Evolutionary conservation across 2,113 vertebrate species (phyloP), one percentile per base, ranked within the genome.

Genomic region (Cranoglanis bouderius): DNA sequence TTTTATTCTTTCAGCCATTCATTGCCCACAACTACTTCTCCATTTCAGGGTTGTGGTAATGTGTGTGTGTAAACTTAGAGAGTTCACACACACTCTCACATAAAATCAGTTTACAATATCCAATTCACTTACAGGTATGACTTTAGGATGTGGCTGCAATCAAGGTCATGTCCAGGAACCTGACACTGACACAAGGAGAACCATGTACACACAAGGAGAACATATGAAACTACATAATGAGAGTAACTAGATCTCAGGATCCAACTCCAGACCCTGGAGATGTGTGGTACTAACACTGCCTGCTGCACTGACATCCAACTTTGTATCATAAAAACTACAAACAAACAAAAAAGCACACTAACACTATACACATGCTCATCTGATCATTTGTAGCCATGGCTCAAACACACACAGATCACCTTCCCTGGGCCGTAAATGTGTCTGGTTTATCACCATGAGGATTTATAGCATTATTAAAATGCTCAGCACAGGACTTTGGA

Each of bases 361-460:
- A 70, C 9, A 1, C 35, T 26, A 32, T 7, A 77, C 3, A 18
- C 24, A 53, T 32, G 18, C 18, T 81, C 21, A n/a, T 43, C 8
- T 59, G 14, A 59, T 40, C 1, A 67, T 80, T 29, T 77, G 38
- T 61, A 1, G 32, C 14, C 82, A 40, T 86, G 70, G 72, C 43
- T n/a, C 82, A 84, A 70, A 53, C 59, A 74, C 21, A 53, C 59
- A 59, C 40, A 40, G 46, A 8, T 80, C 72, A 55, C 49, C 4
- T 85, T 86, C 65, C 81, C 21, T 77, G 67, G 14, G 29, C 10
- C 0, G 3, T 43, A 85, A 72, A 51, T 43, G 91, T 93, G 81
- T 94, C 94, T 93, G 46, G 91, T 95, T 93, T 70, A 94, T 91
- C 86, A 82, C n/a, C 21, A 65, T 49, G 67, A 26, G 83, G 81